Percentiles rank a stretch among this genome's conserved stretches.
Conservation (phyloP, 2,797 vertebrate species). For the Acanthopagrus latus region DNA sequence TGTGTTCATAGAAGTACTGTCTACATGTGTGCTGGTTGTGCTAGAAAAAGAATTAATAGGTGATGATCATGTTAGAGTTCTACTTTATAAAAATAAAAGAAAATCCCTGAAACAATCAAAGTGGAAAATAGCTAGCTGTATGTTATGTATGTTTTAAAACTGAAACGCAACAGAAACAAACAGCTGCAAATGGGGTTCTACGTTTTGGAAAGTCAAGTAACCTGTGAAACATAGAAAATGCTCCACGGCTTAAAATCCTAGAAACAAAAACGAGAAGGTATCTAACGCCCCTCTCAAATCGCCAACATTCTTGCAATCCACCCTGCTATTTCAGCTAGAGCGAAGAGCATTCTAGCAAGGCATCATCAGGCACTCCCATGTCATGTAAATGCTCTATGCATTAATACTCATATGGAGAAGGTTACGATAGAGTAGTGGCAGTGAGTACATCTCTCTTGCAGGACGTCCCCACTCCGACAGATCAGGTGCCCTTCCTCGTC, state of each 20-base stretch:
- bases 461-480: conserved; percentile 99
- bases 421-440: conserved; percentile 95
- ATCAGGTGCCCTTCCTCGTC: conserved; percentile 99
- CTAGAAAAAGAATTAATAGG: conserved; percentile 28
- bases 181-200: conserved; percentile 67
- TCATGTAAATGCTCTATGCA: conserved; percentile 88
- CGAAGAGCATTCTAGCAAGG: conserved; percentile 84
- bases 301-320: conserved; percentile 78
- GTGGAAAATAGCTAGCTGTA: conserved; percentile 39
- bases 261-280: conserved; percentile 62
- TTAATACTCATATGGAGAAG: conserved; percentile 89
- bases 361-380: conserved; percentile 85
- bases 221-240: conserved; percentile 79
- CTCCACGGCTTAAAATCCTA: conserved; percentile 78
- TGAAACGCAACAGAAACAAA: conserved; percentile 63
- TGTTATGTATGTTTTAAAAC: conserved; percentile 46
- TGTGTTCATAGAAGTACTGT: conserved; percentile 11
- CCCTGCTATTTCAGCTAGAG: conserved; percentile 84
- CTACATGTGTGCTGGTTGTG: conserved; percentile 29
- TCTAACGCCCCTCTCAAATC: conserved; percentile 76
- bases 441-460: conserved; percentile 99
- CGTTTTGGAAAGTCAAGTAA: conserved; percentile 67
- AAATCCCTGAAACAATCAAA: conserved; percentile 25
- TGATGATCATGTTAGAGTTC: conserved; percentile 34
- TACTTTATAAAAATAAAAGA: conserved; percentile 9